Evolutionary conservation across 2,113 vertebrate genomes (phyloP).

Genomic region (Nothoprocta pentlandii): DNA sequence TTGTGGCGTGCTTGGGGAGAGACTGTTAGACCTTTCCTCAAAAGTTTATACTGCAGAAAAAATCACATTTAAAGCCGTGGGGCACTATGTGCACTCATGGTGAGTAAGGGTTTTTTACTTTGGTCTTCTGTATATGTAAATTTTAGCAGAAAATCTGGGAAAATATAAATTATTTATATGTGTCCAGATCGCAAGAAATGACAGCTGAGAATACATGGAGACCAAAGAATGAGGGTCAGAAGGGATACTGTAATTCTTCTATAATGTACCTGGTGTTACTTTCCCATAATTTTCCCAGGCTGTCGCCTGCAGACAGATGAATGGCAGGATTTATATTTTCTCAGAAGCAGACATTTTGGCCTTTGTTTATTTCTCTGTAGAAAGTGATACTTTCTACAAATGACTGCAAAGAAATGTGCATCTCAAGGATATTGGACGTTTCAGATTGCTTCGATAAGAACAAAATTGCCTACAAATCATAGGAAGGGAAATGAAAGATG

Average conservation of each 20-base stretch:
- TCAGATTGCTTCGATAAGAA: conserved; percentile 57
- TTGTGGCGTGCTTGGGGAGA: not conserved
- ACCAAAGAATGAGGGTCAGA: not conserved
- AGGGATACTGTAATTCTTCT: not conserved
- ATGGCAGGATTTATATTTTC: not conserved
- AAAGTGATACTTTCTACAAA: conserved; percentile 13
- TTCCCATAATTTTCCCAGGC: not conserved
- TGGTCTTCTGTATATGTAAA: not conserved
- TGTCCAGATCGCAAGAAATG: not conserved
- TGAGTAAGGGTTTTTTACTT: not conserved
- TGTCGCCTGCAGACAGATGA: conserved; percentile 8
- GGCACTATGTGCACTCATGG: not conserved
- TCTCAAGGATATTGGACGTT: conserved; percentile 58
- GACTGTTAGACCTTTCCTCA: not conserved
- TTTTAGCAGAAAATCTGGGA: not conserved
- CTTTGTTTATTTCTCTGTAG: conserved; percentile 24
- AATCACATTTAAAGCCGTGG: not conserved
- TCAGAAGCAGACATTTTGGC: not conserved
- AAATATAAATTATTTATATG: not conserved
- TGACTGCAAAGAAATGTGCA: conserved; percentile 43
- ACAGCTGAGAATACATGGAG: not conserved
- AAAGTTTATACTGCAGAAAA: not conserved
- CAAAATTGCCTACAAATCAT: conserved; percentile 11
- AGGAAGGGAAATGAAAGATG: not conserved
- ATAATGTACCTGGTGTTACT: not conserved